A percentile compares a stretch with the other conserved stretches of the same genome.
phyloP scores from a whole-genome alignment of 1,140 invertebrate genomes.

The Diachasmimorpha longicaudata region DNA sequence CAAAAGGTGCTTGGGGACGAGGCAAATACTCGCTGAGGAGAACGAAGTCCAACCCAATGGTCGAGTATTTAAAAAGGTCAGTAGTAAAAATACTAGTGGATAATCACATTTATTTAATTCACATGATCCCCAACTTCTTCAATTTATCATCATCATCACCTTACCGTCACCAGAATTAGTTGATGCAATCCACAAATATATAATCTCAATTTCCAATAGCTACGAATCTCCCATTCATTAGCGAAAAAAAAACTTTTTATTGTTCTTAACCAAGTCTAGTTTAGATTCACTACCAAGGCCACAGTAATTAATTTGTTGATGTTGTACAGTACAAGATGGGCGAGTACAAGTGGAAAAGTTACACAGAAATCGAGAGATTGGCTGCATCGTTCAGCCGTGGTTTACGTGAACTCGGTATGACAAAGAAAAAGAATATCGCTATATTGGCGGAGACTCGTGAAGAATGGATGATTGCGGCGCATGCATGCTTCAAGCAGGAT shows the following conservation, averaged over 20 bases:
- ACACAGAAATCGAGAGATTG: conserved; percentile 76
- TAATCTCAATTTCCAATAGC: too few species aligned
- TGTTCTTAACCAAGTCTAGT: too few species aligned
- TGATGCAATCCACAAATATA: too few species aligned
- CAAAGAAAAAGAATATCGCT: conserved; percentile 77
- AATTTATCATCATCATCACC: too few species aligned
- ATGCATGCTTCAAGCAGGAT: conserved; percentile 92
- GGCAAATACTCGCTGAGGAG: conserved; percentile 90
- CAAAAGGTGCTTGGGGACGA: conserved; percentile 85
- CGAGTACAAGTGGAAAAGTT: conserved; percentile 91
- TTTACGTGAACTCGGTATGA: conserved; percentile 71
- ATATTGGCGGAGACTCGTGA: conserved; percentile 97
- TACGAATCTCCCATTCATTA: too few species aligned
- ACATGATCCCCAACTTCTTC: too few species aligned
- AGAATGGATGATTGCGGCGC: conserved; percentile 96
- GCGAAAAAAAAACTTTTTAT: too few species aligned
- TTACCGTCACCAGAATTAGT: too few species aligned
- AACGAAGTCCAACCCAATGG: conserved; percentile 94
- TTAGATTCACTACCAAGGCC: neutral
- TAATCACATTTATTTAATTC: too few species aligned
- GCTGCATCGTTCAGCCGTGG: conserved; percentile 82
- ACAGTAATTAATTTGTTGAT: neutral
- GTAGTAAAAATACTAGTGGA: neutral
- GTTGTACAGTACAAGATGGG: conserved; percentile 83
- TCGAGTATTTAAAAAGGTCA: conserved; percentile 92